These are phyloP conservation scores for Lasaia peninsularis DNA, from an alignment of 1,140 invertebrate species.

Conservation along the genomic window DNA sequence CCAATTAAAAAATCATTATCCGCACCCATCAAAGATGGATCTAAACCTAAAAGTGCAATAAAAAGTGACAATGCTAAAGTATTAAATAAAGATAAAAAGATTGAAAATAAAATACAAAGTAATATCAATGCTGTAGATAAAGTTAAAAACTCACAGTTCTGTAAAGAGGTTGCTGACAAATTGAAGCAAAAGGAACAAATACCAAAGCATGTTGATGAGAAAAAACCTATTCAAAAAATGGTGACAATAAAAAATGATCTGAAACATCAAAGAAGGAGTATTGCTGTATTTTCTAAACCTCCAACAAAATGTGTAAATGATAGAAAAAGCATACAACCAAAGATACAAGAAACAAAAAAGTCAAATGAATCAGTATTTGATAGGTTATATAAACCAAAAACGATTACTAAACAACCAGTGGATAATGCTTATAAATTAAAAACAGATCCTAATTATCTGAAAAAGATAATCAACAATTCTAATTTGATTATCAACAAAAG, in stretches of 20 bases:
- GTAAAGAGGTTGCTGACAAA: background rate
- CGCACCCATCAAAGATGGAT: background rate
- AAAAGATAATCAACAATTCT: constrained; percentile 45
- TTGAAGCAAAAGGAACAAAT: background rate
- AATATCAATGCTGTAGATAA: background rate
- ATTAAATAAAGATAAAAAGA: background rate
- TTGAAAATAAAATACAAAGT: background rate
- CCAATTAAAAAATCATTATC: background rate
- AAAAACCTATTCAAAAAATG: constrained; percentile 16
- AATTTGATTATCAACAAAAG: constrained; percentile 43
- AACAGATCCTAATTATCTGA: constrained; percentile 44
- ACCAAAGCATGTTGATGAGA: constrained; percentile 15
- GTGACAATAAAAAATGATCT: background rate
- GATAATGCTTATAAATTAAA: constrained; percentile 43
- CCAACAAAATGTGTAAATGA: constrained; percentile 13
- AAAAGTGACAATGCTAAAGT: background rate
- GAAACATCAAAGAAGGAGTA: constrained; percentile 23
- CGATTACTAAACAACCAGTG: constrained; percentile 28
- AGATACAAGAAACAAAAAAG: constrained; percentile 15
- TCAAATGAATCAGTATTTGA: constrained; percentile 52
- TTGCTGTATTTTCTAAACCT: constrained; percentile 18
- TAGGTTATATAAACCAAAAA: constrained; percentile 62
- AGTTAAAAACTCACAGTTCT: background rate
- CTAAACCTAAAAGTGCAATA: background rate
- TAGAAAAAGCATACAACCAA: constrained; percentile 31